phyloP scores from a whole-genome alignment of 2,113 vertebrate species.

The Potamarius usumacintae region DNA sequence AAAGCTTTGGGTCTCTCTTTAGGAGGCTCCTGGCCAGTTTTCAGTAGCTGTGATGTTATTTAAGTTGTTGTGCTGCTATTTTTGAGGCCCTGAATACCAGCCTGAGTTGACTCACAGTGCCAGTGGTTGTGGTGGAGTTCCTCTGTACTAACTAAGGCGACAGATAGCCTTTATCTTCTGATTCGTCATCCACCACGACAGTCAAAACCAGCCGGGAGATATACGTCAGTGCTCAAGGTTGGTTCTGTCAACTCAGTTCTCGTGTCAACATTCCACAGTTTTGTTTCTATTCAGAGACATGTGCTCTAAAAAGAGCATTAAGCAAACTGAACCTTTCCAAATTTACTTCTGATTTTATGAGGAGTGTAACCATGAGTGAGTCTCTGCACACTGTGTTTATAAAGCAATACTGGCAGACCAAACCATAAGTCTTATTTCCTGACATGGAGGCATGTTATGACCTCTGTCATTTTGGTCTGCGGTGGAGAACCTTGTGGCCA shows the following conservation, averaged over 20 bases:
- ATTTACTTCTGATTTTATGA: conserved; percentile 47
- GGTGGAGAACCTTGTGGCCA: conserved; percentile 61
- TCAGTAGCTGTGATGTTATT: conserved; percentile 18
- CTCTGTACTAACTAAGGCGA: background rate
- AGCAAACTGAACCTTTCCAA: conserved; percentile 47
- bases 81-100: background rate
- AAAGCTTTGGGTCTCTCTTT: background rate
- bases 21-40: background rate
- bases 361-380: conserved; percentile 45
- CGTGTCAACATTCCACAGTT: conserved; percentile 18
- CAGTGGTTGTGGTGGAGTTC: conserved; percentile 22
- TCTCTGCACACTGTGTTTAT: conserved; percentile 49
- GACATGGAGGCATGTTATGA: conserved; percentile 64
- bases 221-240: conserved; percentile 27
- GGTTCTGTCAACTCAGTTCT: conserved; percentile 21
- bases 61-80: conserved; percentile 21
- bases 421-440: conserved; percentile 60
- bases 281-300: conserved; percentile 38
- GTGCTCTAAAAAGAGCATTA: conserved; percentile 22
- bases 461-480: conserved; percentile 69
- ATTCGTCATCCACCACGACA: conserved; percentile 16
- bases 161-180: conserved; percentile 32
- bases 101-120: background rate
- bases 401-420: conserved; percentile 44
- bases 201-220: background rate